Evolutionary conservation across 2,888 invertebrate species (phyloP).

Genomic region (Tanytarsus gracilentus): DNA sequence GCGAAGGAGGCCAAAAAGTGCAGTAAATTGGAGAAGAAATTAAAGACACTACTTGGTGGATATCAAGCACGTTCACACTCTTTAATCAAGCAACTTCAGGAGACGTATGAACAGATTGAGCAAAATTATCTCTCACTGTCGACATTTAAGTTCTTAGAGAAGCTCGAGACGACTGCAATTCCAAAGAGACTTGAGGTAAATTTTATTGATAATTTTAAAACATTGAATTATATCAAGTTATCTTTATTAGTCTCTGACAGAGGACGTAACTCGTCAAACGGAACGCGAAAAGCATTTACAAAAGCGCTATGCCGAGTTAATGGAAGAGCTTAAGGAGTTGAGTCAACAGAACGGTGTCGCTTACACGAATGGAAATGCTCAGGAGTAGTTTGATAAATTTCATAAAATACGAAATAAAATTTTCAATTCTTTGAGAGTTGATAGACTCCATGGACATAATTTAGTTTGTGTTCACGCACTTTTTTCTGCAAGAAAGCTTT

Average conservation of each 20-base stretch:
- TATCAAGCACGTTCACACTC: slow-evolving; percentile 76
- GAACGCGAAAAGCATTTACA: slow-evolving; percentile 86
- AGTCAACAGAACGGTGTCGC: background rate
- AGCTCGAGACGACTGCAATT: slow-evolving; percentile 83
- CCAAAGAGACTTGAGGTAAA: slow-evolving; percentile 77
- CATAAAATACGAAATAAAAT: background rate
- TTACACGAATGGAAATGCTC: background rate
- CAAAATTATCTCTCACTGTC: slow-evolving; percentile 80
- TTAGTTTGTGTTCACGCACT: slow-evolving; percentile 80
- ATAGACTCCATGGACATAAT: slow-evolving; percentile 79
- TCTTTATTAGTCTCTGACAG: slow-evolving; percentile 61
- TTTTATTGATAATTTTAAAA: background rate
- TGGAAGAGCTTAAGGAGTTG: slow-evolving; percentile 49
- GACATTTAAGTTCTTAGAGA: slow-evolving; percentile 81
- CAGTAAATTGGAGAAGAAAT: slow-evolving; percentile 94
- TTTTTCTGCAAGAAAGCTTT: slow-evolving; percentile 85
- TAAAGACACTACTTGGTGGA: slow-evolving; percentile 89
- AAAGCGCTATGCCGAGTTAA: slow-evolving; percentile 66
- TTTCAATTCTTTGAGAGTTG: slow-evolving; percentile 60
- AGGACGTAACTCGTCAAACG: slow-evolving; percentile 86
- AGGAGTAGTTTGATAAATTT: background rate
- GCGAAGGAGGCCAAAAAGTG: slow-evolving; percentile 92
- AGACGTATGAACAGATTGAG: slow-evolving; percentile 82
- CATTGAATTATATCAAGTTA: slow-evolving; percentile 3
- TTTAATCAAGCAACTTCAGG: slow-evolving; percentile 77